Conservation (phyloP, 2,797 vertebrate genomes). For the Oryzias dopingdopingensis region DNA sequence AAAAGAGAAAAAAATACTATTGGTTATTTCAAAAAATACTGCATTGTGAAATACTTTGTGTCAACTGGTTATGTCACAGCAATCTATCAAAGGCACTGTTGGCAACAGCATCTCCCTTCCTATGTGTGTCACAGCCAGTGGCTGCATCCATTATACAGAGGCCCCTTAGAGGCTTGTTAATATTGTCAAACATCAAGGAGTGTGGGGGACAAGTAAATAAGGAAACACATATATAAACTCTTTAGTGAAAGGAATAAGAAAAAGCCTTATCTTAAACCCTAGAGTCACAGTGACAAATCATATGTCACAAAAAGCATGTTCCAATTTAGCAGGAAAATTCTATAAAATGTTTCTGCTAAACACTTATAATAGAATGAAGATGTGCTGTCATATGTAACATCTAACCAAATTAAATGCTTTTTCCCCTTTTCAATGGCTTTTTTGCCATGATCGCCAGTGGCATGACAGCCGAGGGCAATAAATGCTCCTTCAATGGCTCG, state of each 20-base stretch:
- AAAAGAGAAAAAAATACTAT: slow-evolving; percentile 23
- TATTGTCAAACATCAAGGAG: slow-evolving; percentile 22
- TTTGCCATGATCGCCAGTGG: slow-evolving; percentile 40
- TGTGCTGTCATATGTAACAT: slow-evolving; percentile 5
- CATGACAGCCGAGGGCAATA: slow-evolving; percentile 49
- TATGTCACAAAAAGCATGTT: too few relatives aligned
- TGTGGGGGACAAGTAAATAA: slow-evolving; percentile 1
- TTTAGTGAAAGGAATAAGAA: not conserved
- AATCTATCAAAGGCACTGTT: slow-evolving; percentile 36
- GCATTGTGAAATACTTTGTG: slow-evolving; percentile 43
- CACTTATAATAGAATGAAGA: slow-evolving; percentile 6
- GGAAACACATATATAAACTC: not conserved
- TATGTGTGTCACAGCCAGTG: slow-evolving; percentile 6
- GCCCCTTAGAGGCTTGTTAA: slow-evolving; percentile 33
- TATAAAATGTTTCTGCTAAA: too few relatives aligned
- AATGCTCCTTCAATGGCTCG: slow-evolving; percentile 42
- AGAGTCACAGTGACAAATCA: too few relatives aligned
- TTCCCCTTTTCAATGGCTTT: slow-evolving; percentile 30
- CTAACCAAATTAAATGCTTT: slow-evolving; percentile 29
- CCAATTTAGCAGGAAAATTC: too few relatives aligned
- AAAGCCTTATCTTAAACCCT: not conserved
- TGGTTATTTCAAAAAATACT: slow-evolving; percentile 5
- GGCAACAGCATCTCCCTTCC: slow-evolving; percentile 16
- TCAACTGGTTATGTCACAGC: slow-evolving; percentile 34
- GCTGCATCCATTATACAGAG: slow-evolving; percentile 28